Evolutionary conservation across 2,888 invertebrate genomes (phyloP).

Genomic region (Caradrina kadenii): DNA sequence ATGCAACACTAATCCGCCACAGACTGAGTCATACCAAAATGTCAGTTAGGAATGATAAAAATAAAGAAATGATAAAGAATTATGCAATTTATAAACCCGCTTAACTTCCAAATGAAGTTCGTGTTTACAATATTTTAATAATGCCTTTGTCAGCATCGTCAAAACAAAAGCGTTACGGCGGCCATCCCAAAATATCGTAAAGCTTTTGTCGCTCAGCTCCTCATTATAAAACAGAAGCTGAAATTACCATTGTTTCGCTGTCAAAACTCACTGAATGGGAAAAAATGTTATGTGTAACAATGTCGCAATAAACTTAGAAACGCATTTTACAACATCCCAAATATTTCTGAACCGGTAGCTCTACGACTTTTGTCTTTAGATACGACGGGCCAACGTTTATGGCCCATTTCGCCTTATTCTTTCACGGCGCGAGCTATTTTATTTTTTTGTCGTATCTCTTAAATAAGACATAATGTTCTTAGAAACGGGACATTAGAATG

Average conservation of each 20-base stretch:
- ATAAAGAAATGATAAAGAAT: slow-evolving; percentile 34
- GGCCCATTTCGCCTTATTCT: slow-evolving; percentile 86
- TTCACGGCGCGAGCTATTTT: slow-evolving; percentile 81
- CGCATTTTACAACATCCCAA: slow-evolving; percentile 83
- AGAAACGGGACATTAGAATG: slow-evolving; percentile 88
- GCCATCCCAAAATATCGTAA: slow-evolving; percentile 66
- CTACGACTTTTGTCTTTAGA: slow-evolving; percentile 84
- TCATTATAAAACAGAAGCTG: slow-evolving; percentile 85
- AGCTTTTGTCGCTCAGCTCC: slow-evolving; percentile 72
- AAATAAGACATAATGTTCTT: slow-evolving; percentile 90
- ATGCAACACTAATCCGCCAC: slow-evolving; percentile 20
- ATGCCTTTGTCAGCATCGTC: slow-evolving; percentile 50
- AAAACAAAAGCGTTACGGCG: slow-evolving; percentile 68
- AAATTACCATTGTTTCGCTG: slow-evolving; percentile 82
- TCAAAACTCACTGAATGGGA: slow-evolving; percentile 83
- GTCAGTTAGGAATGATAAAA: slow-evolving; percentile 29
- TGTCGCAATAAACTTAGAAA: slow-evolving; percentile 85
- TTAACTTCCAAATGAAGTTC: slow-evolving; percentile 46
- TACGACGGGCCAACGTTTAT: slow-evolving; percentile 78
- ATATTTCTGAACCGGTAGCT: slow-evolving; percentile 85
- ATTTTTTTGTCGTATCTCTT: slow-evolving; percentile 86
- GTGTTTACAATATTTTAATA: slow-evolving; percentile 58
- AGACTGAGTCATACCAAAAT: slow-evolving; percentile 12
- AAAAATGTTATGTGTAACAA: slow-evolving; percentile 82
- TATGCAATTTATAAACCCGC: slow-evolving; percentile 48